phyloP scores from a whole-genome alignment of 1,140 invertebrate genomes.

The Monomorium pharaonis region DNA sequence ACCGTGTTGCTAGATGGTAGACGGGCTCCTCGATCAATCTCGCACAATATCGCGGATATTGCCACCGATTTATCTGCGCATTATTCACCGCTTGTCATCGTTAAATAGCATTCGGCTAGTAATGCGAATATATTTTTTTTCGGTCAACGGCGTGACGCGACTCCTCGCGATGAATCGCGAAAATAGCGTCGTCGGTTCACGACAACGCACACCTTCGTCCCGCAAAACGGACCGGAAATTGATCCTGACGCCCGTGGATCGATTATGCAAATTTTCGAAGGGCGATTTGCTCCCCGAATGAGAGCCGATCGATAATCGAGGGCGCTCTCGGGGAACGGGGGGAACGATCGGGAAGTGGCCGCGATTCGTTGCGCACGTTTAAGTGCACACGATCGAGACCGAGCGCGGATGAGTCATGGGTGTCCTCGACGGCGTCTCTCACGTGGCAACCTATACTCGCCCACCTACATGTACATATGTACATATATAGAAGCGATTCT shows the following conservation, averaged over 20 bases:
- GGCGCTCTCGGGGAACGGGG: background rate
- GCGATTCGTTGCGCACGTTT: conserved; percentile 22
- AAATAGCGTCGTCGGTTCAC: background rate
- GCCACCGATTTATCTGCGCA: background rate
- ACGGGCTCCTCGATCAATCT: background rate
- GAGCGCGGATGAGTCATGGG: conserved; percentile 34
- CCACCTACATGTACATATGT: conserved; percentile 18
- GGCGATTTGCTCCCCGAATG: background rate
- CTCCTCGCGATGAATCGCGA: background rate
- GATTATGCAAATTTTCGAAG: background rate
- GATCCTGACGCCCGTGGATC: background rate
- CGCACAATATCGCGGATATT: background rate
- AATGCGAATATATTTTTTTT: background rate
- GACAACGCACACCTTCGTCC: background rate
- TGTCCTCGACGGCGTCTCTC: conserved; percentile 33
- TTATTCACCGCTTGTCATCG: background rate
- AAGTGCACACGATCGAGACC: conserved; percentile 20
- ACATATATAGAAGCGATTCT: conserved; percentile 20
- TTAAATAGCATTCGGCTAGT: background rate
- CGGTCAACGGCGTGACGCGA: background rate
- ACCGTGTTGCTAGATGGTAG: background rate
- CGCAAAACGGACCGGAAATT: background rate
- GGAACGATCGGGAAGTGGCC: conserved; percentile 4
- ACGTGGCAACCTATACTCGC: conserved; percentile 8
- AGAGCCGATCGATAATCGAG: background rate